Conservation (phyloP, 2,888 invertebrate species). For the Itoplectis maculator region DNA sequence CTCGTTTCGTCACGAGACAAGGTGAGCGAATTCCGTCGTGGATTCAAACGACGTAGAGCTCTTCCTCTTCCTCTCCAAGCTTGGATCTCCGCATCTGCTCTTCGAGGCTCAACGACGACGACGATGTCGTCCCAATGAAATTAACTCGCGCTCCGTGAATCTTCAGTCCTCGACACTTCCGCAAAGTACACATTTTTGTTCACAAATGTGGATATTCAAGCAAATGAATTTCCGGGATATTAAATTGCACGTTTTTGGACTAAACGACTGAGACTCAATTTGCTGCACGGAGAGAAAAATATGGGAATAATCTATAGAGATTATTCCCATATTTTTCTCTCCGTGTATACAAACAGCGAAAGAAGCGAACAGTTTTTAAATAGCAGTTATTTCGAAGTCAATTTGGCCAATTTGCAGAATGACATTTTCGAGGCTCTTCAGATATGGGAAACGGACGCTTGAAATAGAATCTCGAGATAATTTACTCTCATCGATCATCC, state of each 20-base stretch:
- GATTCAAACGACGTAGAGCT: conserved; percentile 11
- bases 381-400: too few relatives aligned
- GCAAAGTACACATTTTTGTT: conserved; percentile 3
- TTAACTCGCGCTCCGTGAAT: conserved; percentile 56
- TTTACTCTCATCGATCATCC: too few relatives aligned
- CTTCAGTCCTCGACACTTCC: conserved; percentile 10
- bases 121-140: conserved; percentile 24
- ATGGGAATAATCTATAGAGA: too few relatives aligned
- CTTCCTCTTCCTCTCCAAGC: conserved; percentile 6
- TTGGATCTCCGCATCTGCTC: conserved; percentile 59
- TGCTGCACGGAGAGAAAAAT: neutral
- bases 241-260: neutral
- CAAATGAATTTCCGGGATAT: neutral
- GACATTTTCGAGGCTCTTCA: too few relatives aligned
- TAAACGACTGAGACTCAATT: neutral
- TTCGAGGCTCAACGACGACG: conserved; percentile 40
- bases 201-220: conserved; percentile 8
- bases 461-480: too few relatives aligned
- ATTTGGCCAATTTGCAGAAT: too few relatives aligned
- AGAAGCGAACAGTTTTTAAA: too few relatives aligned
- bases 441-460: too few relatives aligned
- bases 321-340: too few relatives aligned
- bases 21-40: conserved; percentile 32
- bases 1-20: conserved; percentile 16
- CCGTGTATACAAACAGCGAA: too few relatives aligned